phyloP scores from a whole-genome alignment of 2,888 invertebrate species.

The Scotopteryx bipunctaria region DNA sequence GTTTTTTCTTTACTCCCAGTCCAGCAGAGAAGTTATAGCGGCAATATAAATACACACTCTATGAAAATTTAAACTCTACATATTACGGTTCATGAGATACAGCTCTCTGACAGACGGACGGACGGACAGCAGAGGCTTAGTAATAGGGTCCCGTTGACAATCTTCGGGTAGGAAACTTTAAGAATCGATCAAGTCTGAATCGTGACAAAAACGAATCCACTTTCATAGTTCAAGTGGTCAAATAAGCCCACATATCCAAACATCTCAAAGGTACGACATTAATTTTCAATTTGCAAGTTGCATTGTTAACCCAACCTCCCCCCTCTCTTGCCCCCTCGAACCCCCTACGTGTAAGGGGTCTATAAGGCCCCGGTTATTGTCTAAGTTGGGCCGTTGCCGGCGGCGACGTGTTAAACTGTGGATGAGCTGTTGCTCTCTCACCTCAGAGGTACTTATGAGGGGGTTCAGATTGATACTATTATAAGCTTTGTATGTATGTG shows the following conservation, averaged over 20 bases:
- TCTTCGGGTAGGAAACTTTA: no score
- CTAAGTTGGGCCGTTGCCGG: constrained; percentile 27
- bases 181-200: no score
- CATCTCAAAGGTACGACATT: constrained; percentile 19
- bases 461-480: neutral
- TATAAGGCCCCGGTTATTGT: constrained; percentile 30
- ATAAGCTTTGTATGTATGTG: no score
- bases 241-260: constrained; percentile 2
- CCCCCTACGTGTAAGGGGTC: constrained; percentile 14
- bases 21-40: no score
- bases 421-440: constrained; percentile 17
- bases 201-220: no score
- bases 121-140: no score
- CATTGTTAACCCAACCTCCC: constrained; percentile 16
- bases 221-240: neutral
- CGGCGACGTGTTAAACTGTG: constrained; percentile 19
- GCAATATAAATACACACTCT: no score
- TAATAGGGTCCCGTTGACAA: no score
- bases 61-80: no score
- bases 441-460: constrained; percentile 9
- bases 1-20: no score
- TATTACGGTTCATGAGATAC: no score
- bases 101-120: no score
- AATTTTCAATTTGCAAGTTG: constrained; percentile 30
- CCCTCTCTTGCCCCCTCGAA: neutral